These are phyloP conservation scores for Neodon shergylaensis DNA, from an alignment of 2,113 vertebrate species.

Conservation along the genomic window DNA sequence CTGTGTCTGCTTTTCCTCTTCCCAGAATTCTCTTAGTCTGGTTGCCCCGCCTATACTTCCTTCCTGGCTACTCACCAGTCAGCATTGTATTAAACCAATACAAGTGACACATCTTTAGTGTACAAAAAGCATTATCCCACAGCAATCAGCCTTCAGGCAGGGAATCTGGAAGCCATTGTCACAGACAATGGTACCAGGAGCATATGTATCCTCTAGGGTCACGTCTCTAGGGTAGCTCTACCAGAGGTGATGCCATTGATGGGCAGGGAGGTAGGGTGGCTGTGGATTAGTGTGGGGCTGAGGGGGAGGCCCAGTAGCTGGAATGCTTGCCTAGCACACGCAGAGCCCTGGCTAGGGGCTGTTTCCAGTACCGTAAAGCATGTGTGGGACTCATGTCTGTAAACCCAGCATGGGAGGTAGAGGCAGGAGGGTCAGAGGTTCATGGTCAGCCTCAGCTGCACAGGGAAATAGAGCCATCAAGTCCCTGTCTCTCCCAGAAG, in stretches of 20 bases:
- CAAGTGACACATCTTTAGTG: no score
- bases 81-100: no score
- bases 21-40: no score
- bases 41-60: no score
- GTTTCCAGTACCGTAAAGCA: no score
- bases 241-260: background rate
- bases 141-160: background rate
- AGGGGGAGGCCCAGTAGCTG: background rate
- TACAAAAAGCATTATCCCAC: no score
- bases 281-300: background rate
- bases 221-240: no score
- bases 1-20: no score
- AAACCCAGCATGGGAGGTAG: background rate
- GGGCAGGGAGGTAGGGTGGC: background rate
- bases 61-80: no score
- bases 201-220: rapidly evolving
- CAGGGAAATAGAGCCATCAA: background rate
- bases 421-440: background rate
- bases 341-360: background rate
- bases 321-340: background rate
- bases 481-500: background rate
- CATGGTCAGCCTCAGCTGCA: background rate
- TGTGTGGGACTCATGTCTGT: background rate
- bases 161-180: background rate
- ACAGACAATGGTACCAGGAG: no score